phyloP scores from a whole-genome alignment of 1,140 invertebrate species.

The Teleogryllus occipitalis region DNA sequence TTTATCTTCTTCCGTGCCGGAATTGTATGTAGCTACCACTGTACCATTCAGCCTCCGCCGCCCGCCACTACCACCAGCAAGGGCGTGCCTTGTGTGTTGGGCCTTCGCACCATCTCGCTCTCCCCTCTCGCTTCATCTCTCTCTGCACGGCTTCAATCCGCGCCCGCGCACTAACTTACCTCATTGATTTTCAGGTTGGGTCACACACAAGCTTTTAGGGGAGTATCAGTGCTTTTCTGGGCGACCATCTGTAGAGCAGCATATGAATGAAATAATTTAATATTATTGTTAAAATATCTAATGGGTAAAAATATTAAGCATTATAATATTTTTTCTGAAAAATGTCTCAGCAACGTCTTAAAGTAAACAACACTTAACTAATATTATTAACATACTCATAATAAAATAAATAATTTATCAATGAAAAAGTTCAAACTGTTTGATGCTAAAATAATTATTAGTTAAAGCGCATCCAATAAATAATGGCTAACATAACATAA shows the following conservation, averaged over 20 bases:
- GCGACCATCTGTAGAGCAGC: not conserved
- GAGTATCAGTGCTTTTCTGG: slow-evolving; percentile 3
- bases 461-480: too few species aligned
- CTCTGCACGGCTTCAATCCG: not conserved
- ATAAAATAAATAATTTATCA: too few species aligned
- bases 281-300: not conserved
- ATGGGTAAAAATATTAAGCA: too few species aligned
- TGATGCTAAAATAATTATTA: too few species aligned
- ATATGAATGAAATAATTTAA: not conserved
- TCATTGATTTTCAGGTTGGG: slow-evolving; percentile 16
- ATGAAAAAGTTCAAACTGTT: too few species aligned
- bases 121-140: not conserved
- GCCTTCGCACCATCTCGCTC: not conserved
- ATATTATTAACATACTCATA: too few species aligned
- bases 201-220: slow-evolving; percentile 12
- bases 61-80: slow-evolving; percentile 12
- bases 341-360: too few species aligned
- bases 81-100: slow-evolving; percentile 12
- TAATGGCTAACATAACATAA: too few species aligned
- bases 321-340: too few species aligned
- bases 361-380: too few species aligned
- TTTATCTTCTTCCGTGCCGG: not conserved
- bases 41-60: slow-evolving; percentile 1
- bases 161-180: not conserved
- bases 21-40: not conserved